Evolutionary conservation across 2,113 vertebrate species (phyloP).

Genomic region (Corythornis cristatus): DNA sequence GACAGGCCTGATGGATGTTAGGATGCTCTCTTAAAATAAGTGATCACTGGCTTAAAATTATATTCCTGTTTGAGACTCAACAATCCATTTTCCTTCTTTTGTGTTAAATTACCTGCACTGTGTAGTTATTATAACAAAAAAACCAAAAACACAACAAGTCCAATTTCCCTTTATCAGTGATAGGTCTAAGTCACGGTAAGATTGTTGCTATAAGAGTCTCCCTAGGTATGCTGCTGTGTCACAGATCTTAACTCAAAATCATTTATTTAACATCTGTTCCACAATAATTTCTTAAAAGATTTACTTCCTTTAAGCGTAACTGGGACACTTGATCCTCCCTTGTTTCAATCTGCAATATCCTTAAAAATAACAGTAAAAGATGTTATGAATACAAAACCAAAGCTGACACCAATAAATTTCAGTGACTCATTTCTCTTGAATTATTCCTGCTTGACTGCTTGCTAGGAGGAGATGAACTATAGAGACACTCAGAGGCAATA

Average conservation of each 20-base stretch:
- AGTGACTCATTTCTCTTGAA: slow-evolving; percentile 66
- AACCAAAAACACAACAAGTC: background rate
- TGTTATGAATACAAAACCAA: slow-evolving; percentile 65
- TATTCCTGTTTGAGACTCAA: background rate
- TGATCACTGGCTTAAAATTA: background rate
- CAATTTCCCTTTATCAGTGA: slow-evolving; percentile 11
- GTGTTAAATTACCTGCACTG: background rate
- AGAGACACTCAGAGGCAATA: slow-evolving; percentile 73
- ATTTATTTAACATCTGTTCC: slow-evolving; percentile 72
- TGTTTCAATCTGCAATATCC: slow-evolving; percentile 73
- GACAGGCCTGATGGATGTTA: background rate
- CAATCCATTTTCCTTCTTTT: background rate
- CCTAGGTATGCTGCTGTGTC: slow-evolving; percentile 8
- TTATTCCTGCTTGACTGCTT: slow-evolving; percentile 58
- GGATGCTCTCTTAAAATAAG: background rate
- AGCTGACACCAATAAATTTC: slow-evolving; percentile 74
- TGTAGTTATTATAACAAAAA: background rate
- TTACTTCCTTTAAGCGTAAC: slow-evolving; percentile 72
- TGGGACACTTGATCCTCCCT: slow-evolving; percentile 69
- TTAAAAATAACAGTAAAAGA: slow-evolving; percentile 74
- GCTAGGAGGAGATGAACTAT: slow-evolving; percentile 37
- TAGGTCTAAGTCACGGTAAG: slow-evolving; percentile 17
- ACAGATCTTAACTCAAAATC: slow-evolving; percentile 64
- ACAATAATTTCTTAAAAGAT: slow-evolving; percentile 73
- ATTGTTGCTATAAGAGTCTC: slow-evolving; percentile 30